These are phyloP conservation scores for Alouatta palliata DNA, from an alignment of 2,113 vertebrate species.

Conservation along the genomic window DNA sequence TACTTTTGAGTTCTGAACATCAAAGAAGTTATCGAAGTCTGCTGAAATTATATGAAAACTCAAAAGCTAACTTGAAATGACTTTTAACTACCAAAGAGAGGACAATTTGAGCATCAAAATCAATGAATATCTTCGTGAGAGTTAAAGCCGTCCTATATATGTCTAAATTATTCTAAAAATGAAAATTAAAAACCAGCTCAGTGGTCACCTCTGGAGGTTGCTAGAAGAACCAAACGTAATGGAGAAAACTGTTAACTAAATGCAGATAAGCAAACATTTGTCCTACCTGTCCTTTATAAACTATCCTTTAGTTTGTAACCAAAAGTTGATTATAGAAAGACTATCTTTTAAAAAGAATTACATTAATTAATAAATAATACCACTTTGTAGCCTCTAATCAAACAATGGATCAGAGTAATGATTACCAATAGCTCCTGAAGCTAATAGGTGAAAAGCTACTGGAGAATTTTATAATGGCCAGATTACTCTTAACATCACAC, in stretches of 20 bases:
- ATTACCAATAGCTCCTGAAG: neutral
- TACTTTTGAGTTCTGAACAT: neutral
- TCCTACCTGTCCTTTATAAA: neutral
- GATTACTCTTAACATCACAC: neutral
- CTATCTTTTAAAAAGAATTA: neutral
- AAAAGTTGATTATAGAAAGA: neutral
- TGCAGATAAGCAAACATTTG: neutral
- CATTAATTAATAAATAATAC: neutral
- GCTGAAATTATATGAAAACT: neutral
- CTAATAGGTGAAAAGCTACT: neutral
- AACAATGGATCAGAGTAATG: neutral
- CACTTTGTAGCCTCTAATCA: neutral
- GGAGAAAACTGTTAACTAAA: neutral
- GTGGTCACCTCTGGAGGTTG: neutral
- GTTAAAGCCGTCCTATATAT: neutral
- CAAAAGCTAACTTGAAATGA: neutral
- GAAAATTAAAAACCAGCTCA: neutral
- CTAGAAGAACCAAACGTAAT: neutral
- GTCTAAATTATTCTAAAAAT: slow-evolving; percentile 4
- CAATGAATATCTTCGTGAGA: neutral
- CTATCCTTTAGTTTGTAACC: neutral
- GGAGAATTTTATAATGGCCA: neutral
- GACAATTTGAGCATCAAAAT: neutral
- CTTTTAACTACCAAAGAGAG: neutral
- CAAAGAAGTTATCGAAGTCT: neutral